A percentile compares a stretch with the other conserved stretches of the same genome.
These are phyloP conservation scores for Bolborhynchus lineola DNA, from an alignment of 2,113 vertebrate species.

Conservation along the genomic window DNA sequence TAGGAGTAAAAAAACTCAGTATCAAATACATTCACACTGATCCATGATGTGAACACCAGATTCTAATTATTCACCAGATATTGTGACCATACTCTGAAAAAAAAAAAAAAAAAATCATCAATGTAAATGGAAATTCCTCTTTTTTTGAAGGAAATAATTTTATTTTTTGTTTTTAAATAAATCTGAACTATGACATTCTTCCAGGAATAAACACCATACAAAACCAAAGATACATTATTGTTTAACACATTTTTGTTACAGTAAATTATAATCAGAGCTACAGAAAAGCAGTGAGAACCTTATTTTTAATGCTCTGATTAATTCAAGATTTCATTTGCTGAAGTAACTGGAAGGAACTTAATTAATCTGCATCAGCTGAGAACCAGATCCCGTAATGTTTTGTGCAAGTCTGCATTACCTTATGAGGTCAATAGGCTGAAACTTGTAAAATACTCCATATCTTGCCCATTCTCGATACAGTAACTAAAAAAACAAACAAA, in stretches of 20 bases:
- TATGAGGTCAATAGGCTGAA: slow-evolving; percentile 94
- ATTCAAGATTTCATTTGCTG: background rate
- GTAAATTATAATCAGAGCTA: background rate
- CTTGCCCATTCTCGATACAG: slow-evolving; percentile 95
- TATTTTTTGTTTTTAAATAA: too few species aligned
- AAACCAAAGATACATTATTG: background rate
- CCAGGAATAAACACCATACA: background rate
- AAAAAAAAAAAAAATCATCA: background rate
- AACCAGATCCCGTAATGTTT: background rate
- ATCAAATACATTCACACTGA: background rate
- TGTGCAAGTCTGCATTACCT: slow-evolving; percentile 74
- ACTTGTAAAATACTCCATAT: slow-evolving; percentile 95
- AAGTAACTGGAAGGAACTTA: background rate
- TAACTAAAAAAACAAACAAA: slow-evolving; percentile 70
- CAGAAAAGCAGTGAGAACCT: background rate
- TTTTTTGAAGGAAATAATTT: background rate
- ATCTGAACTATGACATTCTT: background rate
- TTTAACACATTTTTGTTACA: background rate
- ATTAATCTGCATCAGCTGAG: background rate
- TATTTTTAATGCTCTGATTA: background rate
- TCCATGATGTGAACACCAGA: background rate
- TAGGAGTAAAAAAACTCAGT: background rate
- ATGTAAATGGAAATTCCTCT: background rate
- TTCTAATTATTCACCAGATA: slow-evolving; percentile 8
- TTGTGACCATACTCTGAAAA: background rate